These are phyloP conservation scores for Capitella teleta DNA, from an alignment of 1,140 invertebrate genomes.

Conservation along the genomic window DNA sequence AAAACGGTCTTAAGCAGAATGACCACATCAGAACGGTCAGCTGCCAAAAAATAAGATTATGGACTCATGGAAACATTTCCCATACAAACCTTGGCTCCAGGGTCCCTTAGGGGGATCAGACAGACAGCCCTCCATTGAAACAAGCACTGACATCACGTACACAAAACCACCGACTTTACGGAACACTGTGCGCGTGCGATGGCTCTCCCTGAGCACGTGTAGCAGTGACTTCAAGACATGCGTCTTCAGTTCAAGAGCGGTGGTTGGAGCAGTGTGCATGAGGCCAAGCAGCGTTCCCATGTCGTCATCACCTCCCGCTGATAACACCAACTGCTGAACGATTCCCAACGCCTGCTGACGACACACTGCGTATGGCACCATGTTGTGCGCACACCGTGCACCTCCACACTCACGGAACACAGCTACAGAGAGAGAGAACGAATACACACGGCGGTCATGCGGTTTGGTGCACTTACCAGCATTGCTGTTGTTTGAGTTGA, in stretches of 20 bases:
- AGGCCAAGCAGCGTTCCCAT: conserved; percentile 82
- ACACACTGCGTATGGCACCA: conserved; percentile 75
- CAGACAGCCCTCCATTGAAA: conserved; percentile 79
- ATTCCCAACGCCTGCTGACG: conserved; percentile 64
- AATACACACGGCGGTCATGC: too few species aligned
- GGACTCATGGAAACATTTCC: background rate
- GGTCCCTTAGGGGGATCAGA: conserved; percentile 42
- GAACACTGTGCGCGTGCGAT: conserved; percentile 90
- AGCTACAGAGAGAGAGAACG: conserved; percentile 32
- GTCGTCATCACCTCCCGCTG: conserved; percentile 84
- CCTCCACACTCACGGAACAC: conserved; percentile 87
- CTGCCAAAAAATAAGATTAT: conserved; percentile 17
- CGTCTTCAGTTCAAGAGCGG: conserved; percentile 70
- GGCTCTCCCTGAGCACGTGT: conserved; percentile 80
- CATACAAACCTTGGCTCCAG: conserved; percentile 33
- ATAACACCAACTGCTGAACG: conserved; percentile 72
- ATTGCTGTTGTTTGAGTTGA: conserved; percentile 71
- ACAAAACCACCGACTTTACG: conserved; percentile 96
- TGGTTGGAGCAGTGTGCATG: conserved; percentile 73
- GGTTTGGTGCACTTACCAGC: conserved; percentile 47
- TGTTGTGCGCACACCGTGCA: conserved; percentile 76
- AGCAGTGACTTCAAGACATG: conserved; percentile 81
- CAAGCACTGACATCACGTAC: conserved; percentile 89
- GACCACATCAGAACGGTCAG: conserved; percentile 28
- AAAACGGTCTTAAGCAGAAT: conserved; percentile 71